Conservation (phyloP, 2,888 invertebrate genomes). For the Eumacrocentrus americanus region DNA sequence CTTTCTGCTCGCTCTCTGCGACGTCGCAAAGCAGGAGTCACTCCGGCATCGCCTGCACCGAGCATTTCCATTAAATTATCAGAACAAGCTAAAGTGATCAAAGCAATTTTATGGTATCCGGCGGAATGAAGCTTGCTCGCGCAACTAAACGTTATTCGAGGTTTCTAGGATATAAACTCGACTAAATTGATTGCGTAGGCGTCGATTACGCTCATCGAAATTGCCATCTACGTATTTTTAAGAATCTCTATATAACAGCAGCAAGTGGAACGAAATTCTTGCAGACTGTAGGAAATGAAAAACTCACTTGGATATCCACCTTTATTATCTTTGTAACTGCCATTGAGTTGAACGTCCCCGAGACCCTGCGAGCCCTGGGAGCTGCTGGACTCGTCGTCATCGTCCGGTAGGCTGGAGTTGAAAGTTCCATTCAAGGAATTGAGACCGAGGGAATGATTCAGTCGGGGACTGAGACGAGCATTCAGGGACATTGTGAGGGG, state of each 20-base stretch:
- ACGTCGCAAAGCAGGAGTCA: slow-evolving; percentile 80
- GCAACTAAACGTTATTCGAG: too few relatives aligned
- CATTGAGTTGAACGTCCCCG: slow-evolving; percentile 65
- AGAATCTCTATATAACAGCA: too few relatives aligned
- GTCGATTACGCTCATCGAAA: too few relatives aligned
- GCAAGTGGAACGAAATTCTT: too few relatives aligned
- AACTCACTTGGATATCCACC: slow-evolving; percentile 51
- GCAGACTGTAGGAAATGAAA: too few relatives aligned
- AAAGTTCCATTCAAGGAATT: slow-evolving; percentile 55
- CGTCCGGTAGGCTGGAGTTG: slow-evolving; percentile 59
- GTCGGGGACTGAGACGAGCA: slow-evolving; percentile 54
- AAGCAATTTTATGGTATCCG: not conserved
- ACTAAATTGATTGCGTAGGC: too few relatives aligned
- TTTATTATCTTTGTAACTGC: slow-evolving; percentile 67
- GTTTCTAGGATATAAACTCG: too few relatives aligned
- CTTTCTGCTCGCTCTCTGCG: slow-evolving; percentile 83
- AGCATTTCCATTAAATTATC: not conserved
- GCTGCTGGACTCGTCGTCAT: slow-evolving; percentile 67
- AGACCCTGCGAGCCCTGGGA: slow-evolving; percentile 66
- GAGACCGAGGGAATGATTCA: slow-evolving; percentile 54
- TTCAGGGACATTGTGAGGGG: slow-evolving; percentile 61
- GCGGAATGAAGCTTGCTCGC: too few relatives aligned
- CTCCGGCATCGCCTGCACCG: slow-evolving; percentile 69
- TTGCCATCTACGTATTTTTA: too few relatives aligned
- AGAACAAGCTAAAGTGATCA: not conserved